A percentile compares a stretch with the other conserved stretches of the same genome.
phyloP scores from a whole-genome alignment of 2,888 invertebrate genomes.

The Diaperis boleti region DNA sequence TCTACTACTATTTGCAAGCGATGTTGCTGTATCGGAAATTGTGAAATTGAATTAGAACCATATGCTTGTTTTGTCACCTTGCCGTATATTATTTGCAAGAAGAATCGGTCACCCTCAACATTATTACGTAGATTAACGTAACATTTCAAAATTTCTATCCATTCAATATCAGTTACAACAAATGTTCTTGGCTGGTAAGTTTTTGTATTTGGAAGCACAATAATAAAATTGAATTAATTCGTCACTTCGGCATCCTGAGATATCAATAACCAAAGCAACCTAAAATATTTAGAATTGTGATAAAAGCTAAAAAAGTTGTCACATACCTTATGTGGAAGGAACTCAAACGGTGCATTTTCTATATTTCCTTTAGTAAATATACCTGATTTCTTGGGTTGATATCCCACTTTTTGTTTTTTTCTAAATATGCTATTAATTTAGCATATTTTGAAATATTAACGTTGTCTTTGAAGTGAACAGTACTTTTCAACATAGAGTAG shows the following conservation, averaged over 20 bases:
- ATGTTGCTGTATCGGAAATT: neutral
- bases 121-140: neutral
- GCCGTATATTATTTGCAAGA: neutral
- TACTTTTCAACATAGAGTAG: slow-evolving; percentile 4
- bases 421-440: slow-evolving; percentile 3
- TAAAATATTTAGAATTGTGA: neutral
- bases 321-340: slow-evolving; percentile 8
- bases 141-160: neutral
- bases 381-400: neutral
- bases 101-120: neutral
- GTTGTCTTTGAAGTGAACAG: neutral
- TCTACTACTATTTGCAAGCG: neutral
- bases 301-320: neutral
- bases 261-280: slow-evolving; percentile 5
- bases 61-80: neutral
- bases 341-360: neutral
- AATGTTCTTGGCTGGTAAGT: slow-evolving; percentile 1
- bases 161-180: slow-evolving; percentile 1
- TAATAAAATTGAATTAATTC: neutral
- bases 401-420: slow-evolving; percentile 8
- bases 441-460: slow-evolving; percentile 5
- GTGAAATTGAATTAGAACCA: neutral
- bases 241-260: slow-evolving; percentile 9
- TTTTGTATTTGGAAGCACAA: neutral
- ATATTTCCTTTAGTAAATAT: too few relatives aligned